phyloP scores from a whole-genome alignment of 2,888 invertebrate genomes.

The Acholoe squamosa region DNA sequence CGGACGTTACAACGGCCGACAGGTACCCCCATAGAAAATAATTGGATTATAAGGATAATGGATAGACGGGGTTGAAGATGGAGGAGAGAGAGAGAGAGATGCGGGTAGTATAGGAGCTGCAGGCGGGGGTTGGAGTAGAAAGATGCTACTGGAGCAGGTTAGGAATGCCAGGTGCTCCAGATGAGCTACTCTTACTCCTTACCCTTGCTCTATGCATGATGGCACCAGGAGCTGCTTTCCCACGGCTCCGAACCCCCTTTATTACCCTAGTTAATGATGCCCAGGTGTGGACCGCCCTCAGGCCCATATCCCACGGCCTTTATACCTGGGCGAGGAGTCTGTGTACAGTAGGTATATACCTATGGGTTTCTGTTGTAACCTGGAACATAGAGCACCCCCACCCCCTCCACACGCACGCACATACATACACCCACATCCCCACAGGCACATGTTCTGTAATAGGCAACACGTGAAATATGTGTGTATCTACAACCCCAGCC shows the following conservation, averaged over 20 bases:
- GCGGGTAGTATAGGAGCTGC: not conserved
- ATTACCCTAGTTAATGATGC: constrained; percentile 26
- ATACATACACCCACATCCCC: too few relatives aligned
- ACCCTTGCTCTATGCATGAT: constrained; percentile 36
- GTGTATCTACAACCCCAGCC: too few relatives aligned
- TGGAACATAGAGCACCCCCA: too few relatives aligned
- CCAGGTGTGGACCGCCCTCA: not conserved
- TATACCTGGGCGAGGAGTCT: not conserved
- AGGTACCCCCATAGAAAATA: too few relatives aligned
- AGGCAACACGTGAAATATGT: too few relatives aligned
- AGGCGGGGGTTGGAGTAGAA: not conserved
- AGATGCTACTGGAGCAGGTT: constrained; percentile 34
- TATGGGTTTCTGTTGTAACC: too few relatives aligned
- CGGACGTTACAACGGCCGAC: too few relatives aligned
- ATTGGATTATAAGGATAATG: too few relatives aligned
- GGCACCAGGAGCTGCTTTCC: not conserved
- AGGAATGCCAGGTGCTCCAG: constrained; percentile 20
- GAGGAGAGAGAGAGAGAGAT: not conserved
- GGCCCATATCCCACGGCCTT: constrained; percentile 19
- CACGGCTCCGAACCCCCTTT: constrained; percentile 6
- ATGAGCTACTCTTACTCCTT: not conserved
- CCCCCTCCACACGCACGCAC: too few relatives aligned
- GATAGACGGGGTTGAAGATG: not conserved
- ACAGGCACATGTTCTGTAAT: too few relatives aligned
- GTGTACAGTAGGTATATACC: not conserved